phyloP scores from a whole-genome alignment of 2,797 vertebrate species.

The Glyptemys insculpta region DNA sequence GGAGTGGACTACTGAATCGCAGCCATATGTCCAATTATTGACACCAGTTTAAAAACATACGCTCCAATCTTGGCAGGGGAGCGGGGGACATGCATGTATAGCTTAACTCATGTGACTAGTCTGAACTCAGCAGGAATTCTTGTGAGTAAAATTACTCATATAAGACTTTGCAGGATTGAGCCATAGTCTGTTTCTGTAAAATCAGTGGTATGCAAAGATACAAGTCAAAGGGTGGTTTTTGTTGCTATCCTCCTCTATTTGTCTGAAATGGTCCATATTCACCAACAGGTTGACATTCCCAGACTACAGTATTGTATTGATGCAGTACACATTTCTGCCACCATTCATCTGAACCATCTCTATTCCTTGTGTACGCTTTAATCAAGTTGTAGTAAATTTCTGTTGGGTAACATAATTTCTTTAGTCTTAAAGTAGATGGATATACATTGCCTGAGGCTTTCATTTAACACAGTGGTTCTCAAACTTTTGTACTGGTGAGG shows the following conservation, averaged over 20 bases:
- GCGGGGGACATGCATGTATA: not conserved
- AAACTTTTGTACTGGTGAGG: no score
- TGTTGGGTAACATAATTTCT: not conserved
- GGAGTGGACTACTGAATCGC: not conserved
- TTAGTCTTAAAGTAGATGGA: not conserved
- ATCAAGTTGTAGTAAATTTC: not conserved
- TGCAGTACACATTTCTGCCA: not conserved
- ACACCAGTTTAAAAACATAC: not conserved
- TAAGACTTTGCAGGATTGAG: not conserved
- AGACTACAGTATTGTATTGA: not conserved
- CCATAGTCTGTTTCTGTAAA: not conserved
- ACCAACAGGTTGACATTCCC: not conserved
- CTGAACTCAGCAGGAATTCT: not conserved
- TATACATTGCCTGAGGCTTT: not conserved
- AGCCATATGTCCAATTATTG: not conserved
- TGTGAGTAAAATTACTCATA: not conserved
- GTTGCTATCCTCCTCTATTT: not conserved
- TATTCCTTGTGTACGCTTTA: not conserved
- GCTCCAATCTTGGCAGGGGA: not conserved
- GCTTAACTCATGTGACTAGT: not conserved
- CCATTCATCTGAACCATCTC: not conserved
- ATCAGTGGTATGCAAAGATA: not conserved
- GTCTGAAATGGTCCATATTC: not conserved
- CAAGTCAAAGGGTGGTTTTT: not conserved
- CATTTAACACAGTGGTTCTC: not conserved